Base-by-base conservation (phyloP, 2,113 vertebrate species). In the Stegastes partitus region DNA sequence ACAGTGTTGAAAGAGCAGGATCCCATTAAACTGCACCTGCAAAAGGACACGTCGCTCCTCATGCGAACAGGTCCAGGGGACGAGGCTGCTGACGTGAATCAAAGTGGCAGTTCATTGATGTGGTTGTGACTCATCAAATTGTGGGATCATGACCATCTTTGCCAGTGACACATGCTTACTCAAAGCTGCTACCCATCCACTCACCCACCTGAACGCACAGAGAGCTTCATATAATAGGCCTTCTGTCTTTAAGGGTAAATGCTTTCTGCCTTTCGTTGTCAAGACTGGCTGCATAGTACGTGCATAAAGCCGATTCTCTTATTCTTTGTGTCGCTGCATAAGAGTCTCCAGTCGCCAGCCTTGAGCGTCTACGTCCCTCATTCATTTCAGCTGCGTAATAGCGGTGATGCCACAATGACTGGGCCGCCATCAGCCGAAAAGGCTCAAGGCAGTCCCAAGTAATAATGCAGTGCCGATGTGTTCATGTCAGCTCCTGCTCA, bases 101-200 rank as follows among this genome's bases (percentile, higher is more conserved):
- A 0, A 14, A 0, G 8, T n/a, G 31, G 55, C 6, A 21, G 23
- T 2, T 22, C 81, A 57, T 19, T 89, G 89, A 91, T 70, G 85
- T 87, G 21, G 21, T 1, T 64, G 49, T 90, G 91, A 91, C 63
- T 92, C 91, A 92, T 84, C 77, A 82, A 19, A 75, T 55, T 58
- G 51, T 44, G 42, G 39, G 62, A 85, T 56, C 44, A n/a, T 28
- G 73, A 81, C 37, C 77, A 45, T 73, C 54, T 72, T 65, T 89
- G 62, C 19, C 12, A n/a, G 22, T 87, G 63, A 28, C 66, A 75
- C 23, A 64, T 14, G 39, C 49, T 22, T 28, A 25, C 12, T 68
- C 72, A 51, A 66, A 57, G 70, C 79, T 68, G 18, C 72, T 68
- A 15, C 72, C 37, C 51, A 51, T 54, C 2, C 77, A 39, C 82